Base-by-base conservation (phyloP, 2,888 invertebrate genomes). In the Julus scanicus region DNA sequence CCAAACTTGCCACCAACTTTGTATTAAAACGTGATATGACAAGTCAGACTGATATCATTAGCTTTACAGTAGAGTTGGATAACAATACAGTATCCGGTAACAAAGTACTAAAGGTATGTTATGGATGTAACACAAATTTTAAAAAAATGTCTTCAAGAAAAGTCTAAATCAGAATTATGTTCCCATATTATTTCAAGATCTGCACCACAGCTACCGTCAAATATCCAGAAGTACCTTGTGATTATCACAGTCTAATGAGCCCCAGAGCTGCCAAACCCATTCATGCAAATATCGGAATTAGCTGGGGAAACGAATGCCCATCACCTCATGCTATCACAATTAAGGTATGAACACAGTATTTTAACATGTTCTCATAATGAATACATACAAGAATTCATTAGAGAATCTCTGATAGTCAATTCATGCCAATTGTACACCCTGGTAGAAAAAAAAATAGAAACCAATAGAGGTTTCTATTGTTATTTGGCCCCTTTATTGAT, bases 221-320 rank as follows among this genome's bases (percentile, higher is more conserved):
- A 39, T 88, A 88, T 49, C 88, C 88, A 44, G 11, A 53, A 53
- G 5, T 88, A n/a, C 88, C 83, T 4, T 88, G 88, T 53, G 49
- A 84, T 13, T 37, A 40, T 15, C 15, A 84, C n/a, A 39, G 37
- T 9, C 37, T 48, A 11, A 20, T 87, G 71, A 87, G 39, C 39
- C 39, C 57, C 11, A 87, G 15, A 40, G 63, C 44, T 39, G 39
- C n/a, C 39, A 39, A 29, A 17, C 44, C 88, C 84, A 84, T 29
- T 44, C 37, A 84, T 5, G 29, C 20, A n/a, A 6, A 88, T 5
- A 11, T 84, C 39, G 4, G 2, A n/a, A 8, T 84, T n/a, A 84
- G 17, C 37, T 88, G 88, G 88, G 88, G 88, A 84, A 2, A 17
- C 9, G 4, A n/a, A 6, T 63, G 63, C 9, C 20, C 63, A 15